Conservation (phyloP, 1,140 invertebrate species). For the Mycetomoellerius zeteki region DNA sequence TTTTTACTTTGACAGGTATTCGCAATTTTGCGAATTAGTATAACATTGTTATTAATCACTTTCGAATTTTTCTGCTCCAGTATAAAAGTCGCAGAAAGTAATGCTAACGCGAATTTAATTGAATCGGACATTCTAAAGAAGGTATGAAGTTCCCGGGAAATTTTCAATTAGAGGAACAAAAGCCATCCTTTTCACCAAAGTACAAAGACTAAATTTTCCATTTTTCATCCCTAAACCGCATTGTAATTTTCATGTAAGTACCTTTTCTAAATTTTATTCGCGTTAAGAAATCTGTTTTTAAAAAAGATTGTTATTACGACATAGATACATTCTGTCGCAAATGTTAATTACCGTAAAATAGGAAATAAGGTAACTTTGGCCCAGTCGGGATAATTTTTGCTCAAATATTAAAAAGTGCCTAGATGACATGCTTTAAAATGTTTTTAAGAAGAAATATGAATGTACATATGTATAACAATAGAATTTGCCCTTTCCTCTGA, state of each 20-base stretch:
- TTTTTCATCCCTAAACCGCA: neutral
- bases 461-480: slow-evolving; percentile 1
- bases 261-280: slow-evolving; percentile 1
- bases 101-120: slow-evolving; percentile 55
- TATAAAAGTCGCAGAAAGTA: slow-evolving; percentile 46
- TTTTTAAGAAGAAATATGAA: neutral
- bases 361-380: no score
- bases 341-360: neutral
- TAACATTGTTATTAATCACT: slow-evolving; percentile 57
- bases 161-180: slow-evolving; percentile 60
- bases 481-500: neutral
- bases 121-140: slow-evolving; percentile 42
- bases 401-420: no score
- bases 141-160: slow-evolving; percentile 19
- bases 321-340: neutral
- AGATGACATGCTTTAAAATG: no score
- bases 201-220: neutral
- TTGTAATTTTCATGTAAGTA: slow-evolving; percentile 14
- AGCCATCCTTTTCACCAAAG: neutral
- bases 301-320: neutral
- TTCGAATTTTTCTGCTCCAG: slow-evolving; percentile 33
- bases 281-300: neutral
- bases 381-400: no score
- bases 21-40: slow-evolving; percentile 13
- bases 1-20: slow-evolving; percentile 30